Evolutionary conservation across 2,113 vertebrate species (phyloP), one percentile per base, ranked within the genome.

Genomic region (Cynoglossus semilaevis): DNA sequence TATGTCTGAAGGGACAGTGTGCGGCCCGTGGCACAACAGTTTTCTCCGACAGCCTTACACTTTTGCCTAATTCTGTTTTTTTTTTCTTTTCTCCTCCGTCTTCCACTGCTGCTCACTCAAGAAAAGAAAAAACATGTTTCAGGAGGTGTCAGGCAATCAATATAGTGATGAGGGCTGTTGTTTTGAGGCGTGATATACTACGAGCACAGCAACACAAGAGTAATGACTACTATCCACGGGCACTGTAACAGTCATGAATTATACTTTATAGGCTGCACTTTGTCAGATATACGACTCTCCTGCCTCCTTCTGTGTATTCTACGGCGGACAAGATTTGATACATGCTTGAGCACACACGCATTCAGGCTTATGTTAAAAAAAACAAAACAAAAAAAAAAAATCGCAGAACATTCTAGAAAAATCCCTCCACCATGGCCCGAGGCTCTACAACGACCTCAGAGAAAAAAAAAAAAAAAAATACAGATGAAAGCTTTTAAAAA

Each of bases 101-200:
- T 52, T 45, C 18, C 42, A 42, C 46, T 66, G 35, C 41, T 64
- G 51, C 55, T 51, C 53, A 49, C 58, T 57, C 8, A 36, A 71
- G 38, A 68, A 56, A 77, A 76, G 62, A 50, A 51, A 60, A 64
- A 68, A 67, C 59, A 53, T 58, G 66, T 76, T 72, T 79, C 52
- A 57, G 53, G 61, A 74, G 46, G 72, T 84, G 84, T 81, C 75
- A 77, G 58, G 63, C 75, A 72, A 86, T 88, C 79, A 81, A 87
- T 85, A 85, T 77, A 80, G 82, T 58, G 81, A 86, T 85, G 85
- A 88, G 82, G 69, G 82, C 74, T 86, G 87, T 86, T 88, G 79
- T 84, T 86, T 67, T 67, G 84, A 76, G 73, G 75, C 55, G 80
- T 77, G 79, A 85, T 85, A 78, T 76, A 82, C 69, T 48, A 62